A percentile compares a stretch with the other conserved stretches of the same genome.
These are phyloP conservation scores for Abscondita cerata DNA, from an alignment of 2,888 invertebrate genomes.

Conservation along the genomic window DNA sequence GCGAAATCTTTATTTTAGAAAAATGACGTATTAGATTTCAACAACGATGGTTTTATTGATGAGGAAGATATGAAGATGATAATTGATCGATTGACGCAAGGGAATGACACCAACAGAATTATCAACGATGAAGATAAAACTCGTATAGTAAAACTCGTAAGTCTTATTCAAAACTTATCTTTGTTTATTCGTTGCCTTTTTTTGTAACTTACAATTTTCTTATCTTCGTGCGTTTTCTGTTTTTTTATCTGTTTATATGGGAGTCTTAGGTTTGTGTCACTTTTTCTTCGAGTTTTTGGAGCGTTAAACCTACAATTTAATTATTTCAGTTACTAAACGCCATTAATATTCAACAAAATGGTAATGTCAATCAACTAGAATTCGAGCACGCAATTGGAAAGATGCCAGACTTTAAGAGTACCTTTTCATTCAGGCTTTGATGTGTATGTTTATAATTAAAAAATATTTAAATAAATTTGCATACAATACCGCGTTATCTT, in stretches of 20 bases:
- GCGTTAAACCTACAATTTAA: no score
- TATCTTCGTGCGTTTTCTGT: no score
- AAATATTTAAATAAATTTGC: neutral
- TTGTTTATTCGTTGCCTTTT: no score
- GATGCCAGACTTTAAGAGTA: constrained; percentile 67
- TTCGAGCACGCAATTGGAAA: constrained; percentile 68
- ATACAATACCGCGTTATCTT: constrained; percentile 43
- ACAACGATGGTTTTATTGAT: constrained; percentile 68
- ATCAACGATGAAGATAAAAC: constrained; percentile 60
- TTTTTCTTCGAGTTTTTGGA: no score
- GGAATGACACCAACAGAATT: constrained; percentile 49
- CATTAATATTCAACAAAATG: constrained; percentile 66
- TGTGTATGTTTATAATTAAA: neutral
- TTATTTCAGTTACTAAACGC: constrained; percentile 67
- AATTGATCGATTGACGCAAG: constrained; percentile 62
- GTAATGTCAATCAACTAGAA: constrained; percentile 65
- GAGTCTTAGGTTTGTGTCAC: neutral
- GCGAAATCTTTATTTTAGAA: no score
- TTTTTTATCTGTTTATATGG: no score
- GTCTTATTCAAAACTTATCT: neutral
- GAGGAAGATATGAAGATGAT: constrained; percentile 63
- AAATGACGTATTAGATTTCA: constrained; percentile 62
- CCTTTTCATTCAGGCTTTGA: constrained; percentile 67
- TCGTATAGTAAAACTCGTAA: constrained; percentile 56
- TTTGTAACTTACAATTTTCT: no score